Percentiles rank a stretch among this genome's conserved stretches.
Evolutionary conservation across 2,797 vertebrate genomes (phyloP).

Genomic region (Heteromormyrus szaboi): DNA sequence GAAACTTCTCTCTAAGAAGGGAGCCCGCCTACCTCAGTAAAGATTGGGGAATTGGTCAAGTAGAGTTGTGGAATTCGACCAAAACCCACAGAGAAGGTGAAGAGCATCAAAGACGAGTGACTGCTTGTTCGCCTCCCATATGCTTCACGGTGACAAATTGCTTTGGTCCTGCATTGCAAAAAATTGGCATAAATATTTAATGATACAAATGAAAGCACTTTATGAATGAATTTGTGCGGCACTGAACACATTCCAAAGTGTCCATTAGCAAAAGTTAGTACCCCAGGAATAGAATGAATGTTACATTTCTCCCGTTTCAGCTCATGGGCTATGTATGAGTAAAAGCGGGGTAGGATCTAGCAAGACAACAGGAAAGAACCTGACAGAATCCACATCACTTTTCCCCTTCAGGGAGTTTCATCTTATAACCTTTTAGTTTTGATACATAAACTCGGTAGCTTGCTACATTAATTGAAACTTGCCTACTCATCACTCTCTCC

Average conservation of each 20-base stretch:
- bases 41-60: neutral
- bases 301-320: neutral
- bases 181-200: constrained; percentile 14
- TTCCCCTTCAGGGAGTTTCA: neutral
- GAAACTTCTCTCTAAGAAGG: neutral
- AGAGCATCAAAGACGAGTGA: neutral
- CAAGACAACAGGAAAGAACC: neutral
- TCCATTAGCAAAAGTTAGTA: constrained; percentile 1
- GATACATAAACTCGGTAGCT: neutral
- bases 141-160: neutral
- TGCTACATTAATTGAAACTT: neutral
- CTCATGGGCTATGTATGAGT: neutral
- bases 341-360: neutral
- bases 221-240: neutral
- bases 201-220: constrained; percentile 16
- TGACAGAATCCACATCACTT: neutral
- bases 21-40: neutral
- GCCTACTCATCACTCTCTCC: neutral
- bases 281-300: neutral
- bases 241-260: neutral
- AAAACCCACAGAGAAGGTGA: neutral
- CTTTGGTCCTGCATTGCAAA: neutral
- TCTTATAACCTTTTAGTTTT: neutral
- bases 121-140: neutral
- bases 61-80: neutral